Base-by-base conservation (phyloP, 2,113 vertebrate species). In the Electrona antarctica region DNA sequence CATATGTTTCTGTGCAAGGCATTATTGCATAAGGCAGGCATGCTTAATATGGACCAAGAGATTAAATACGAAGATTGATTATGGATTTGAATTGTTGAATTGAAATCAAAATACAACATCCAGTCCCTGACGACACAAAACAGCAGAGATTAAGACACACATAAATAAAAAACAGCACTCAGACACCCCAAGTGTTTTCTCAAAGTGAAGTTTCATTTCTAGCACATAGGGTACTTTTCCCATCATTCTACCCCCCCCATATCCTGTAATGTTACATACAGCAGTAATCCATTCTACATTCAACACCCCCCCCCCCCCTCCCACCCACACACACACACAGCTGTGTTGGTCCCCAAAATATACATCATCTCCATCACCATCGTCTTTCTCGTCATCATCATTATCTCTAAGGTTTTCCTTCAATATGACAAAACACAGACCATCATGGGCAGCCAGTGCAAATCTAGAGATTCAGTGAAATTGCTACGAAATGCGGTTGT, bases 301-400 rank as follows among this genome's bases (percentile, higher is more conserved):
- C 89, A 87, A 75, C 29, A 80, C 80, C 80, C 80, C 56, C 50
- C 58, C 48, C 51, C 58, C 62, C 69, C 52, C 59, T 1, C 33
- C 56, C 56, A 21, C 15, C 15, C 21, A 8, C 7, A 11, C 54
- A 52, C 69, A 63, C 76, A 74, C 84, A 65, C 76, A 70, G 48
- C 79, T 75, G 77, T 86, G 83, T 89, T 89, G 87, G 88, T 90
- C 91, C 91, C 87, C 89, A 91, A 90, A 92, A 92, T 92, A 93
- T 90, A 92, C 89, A 91, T 91, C 73, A 77, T 84, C 76, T 70
- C 85, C 73, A 67, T 72, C 82, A 74, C 72, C 83, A 69, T 86
- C 76, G 6, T 69, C 78, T 2, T 29, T 11, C 7, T 81, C 60
- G 7, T 41, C 59, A 41, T 41, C 59, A 75, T 80, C 86, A 60